Conservation (phyloP, 2,113 vertebrate species). For the Mastomys coucha region DNA sequence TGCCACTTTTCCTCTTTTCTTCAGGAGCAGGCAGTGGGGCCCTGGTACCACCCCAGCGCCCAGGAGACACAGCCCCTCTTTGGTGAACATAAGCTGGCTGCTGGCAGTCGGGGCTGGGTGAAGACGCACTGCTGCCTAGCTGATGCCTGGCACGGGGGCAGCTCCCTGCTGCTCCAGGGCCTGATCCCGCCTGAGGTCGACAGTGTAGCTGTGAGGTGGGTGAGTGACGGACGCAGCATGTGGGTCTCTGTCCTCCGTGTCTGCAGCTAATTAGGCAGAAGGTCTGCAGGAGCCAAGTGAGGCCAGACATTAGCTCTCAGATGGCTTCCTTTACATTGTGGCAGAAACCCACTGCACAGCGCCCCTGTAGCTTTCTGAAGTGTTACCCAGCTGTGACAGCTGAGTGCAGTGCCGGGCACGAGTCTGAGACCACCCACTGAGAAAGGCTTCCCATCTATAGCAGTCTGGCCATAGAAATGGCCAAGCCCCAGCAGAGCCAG, state of each 20-base stretch:
- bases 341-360: rapidly evolving
- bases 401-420: rapidly evolving
- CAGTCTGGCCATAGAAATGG: neutral
- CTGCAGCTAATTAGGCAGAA: rapidly evolving
- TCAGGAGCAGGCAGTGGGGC: constrained; percentile 87
- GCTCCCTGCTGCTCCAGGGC: constrained; percentile 92
- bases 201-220: constrained; percentile 89
- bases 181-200: constrained; percentile 83
- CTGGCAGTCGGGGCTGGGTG: constrained; percentile 84
- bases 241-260: rapidly evolving
- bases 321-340: neutral
- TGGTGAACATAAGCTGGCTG: neutral
- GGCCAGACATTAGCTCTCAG: neutral
- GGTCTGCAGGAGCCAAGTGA: neutral
- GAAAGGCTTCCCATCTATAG: rapidly evolving
- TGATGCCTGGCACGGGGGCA: constrained; percentile 94
- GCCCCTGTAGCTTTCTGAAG: rapidly evolving
- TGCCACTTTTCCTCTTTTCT: neutral
- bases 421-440: neutral
- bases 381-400: rapidly evolving
- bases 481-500: neutral
- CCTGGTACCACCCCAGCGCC: constrained; percentile 92
- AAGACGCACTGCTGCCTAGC: constrained; percentile 88
- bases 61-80: constrained; percentile 95
- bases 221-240: neutral